Evolutionary conservation across 2,113 vertebrate species (phyloP), one percentile per base, ranked within the genome.

Genomic region (Corythornis madagascariensis): DNA sequence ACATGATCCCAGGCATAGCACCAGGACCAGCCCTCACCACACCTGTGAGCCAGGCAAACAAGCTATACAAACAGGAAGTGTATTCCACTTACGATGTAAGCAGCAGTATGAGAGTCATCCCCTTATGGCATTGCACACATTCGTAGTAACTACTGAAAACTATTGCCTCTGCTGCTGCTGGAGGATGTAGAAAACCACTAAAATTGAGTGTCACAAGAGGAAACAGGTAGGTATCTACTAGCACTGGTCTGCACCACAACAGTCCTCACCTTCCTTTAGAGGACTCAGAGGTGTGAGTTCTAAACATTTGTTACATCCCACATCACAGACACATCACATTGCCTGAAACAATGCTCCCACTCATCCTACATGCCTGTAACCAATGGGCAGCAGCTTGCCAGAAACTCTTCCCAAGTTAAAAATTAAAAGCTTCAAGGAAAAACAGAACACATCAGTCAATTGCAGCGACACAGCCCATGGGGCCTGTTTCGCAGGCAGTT

Each of bases 391-490:
- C 20, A 56, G 59, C 20, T 67, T 60, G 16, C 29, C 35, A 64
- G 24, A 92, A 84, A 66, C 52, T 79, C 9, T 65, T 15, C 40
- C 16, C 48, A 16, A 64, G 59, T n/a, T 63, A 72, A 92, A 87
- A 83, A 40, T 25, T 2, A 61, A 73, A 83, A 81, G 28, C 24
- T 70, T 59, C 40, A 64, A 20, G 6, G 40, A 56, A 48, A 83
- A 61, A 28, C 2, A 38, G 43, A 88, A 50, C 17, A 3, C 21
- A 7, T 28, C 8, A 22, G 19, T 6, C 50, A 65, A 7, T 1
- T 16, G 19, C 31, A 61, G 35, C 43, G n/a, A 1, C 35, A 21
- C 4, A 6, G 33, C 19, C 59, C 45, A 10, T 0, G 16, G 0
- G 1, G 24, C 26, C 42, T 0, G 0, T 10, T 73, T 40, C 81